phyloP scores from a whole-genome alignment of 2,888 invertebrate genomes.

The Patella pellucida region DNA sequence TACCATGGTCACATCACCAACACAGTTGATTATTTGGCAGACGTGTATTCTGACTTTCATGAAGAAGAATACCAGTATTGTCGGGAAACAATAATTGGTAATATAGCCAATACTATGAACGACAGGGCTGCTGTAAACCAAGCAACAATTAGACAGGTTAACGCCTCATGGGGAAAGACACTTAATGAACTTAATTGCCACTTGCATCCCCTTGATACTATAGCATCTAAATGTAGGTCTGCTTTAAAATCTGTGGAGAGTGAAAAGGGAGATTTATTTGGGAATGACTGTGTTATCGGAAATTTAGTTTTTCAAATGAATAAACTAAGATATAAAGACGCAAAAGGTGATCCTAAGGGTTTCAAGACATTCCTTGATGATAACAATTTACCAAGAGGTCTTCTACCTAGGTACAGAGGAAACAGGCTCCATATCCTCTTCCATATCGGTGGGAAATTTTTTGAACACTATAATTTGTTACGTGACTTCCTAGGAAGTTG shows the following conservation, averaged over 20 bases:
- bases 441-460: constrained; percentile 18
- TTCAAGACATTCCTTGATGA: constrained; percentile 24
- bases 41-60: constrained; percentile 18
- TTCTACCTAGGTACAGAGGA: constrained; percentile 29
- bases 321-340: constrained; percentile 35
- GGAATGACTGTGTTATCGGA: constrained; percentile 30
- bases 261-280: constrained; percentile 26
- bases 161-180: constrained; percentile 26
- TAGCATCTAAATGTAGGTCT: constrained; percentile 20
- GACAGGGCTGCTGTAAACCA: constrained; percentile 28
- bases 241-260: constrained; percentile 22
- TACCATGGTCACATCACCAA: constrained; percentile 26
- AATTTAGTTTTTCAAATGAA: constrained; percentile 30
- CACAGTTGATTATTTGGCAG: constrained; percentile 21
- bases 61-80: constrained; percentile 16
- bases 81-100: constrained; percentile 16
- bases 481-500: constrained; percentile 14
- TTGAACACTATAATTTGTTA: constrained; percentile 19
- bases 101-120: constrained; percentile 32
- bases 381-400: constrained; percentile 16
- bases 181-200: constrained; percentile 14
- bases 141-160: constrained; percentile 22
- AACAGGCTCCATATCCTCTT: constrained; percentile 31
- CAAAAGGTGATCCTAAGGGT: constrained; percentile 37
- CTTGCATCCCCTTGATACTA: constrained; percentile 28